Percentiles rank a stretch among this genome's conserved stretches.
Evolutionary conservation across 2,113 vertebrate genomes (phyloP).

Genomic region (Phrynocephalus versicolor): DNA sequence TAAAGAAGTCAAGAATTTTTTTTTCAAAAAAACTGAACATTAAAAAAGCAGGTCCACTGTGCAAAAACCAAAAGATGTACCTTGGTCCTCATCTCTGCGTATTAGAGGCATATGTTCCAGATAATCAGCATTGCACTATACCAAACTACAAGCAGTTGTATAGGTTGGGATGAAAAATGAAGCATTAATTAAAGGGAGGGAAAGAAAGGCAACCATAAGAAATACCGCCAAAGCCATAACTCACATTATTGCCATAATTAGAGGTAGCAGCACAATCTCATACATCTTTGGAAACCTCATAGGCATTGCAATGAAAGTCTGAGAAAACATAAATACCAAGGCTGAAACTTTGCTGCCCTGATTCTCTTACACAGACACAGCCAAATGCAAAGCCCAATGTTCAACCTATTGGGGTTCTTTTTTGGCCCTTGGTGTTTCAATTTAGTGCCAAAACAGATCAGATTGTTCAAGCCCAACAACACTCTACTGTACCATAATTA

Average conservation of each 20-base stretch:
- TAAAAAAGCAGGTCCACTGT: neutral
- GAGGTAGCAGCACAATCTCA: slow-evolving; percentile 11
- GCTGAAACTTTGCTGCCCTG: neutral
- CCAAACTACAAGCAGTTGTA: slow-evolving; percentile 28
- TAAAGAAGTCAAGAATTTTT: too few species aligned
- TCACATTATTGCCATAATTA: slow-evolving; percentile 26
- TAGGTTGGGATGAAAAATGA: slow-evolving; percentile 31
- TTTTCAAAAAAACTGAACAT: neutral
- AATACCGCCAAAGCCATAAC: slow-evolving; percentile 16
- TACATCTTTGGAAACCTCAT: neutral
- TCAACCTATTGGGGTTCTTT: neutral
- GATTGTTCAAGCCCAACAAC: neutral
- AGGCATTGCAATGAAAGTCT: neutral
- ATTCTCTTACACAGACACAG: too few species aligned
- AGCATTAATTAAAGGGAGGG: slow-evolving; percentile 28
- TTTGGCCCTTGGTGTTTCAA: neutral
- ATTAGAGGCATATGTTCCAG: slow-evolving; percentile 15
- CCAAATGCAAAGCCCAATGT: neutral
- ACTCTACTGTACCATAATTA: neutral
- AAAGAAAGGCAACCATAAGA: neutral
- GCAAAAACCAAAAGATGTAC: neutral
- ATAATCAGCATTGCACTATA: slow-evolving; percentile 30
- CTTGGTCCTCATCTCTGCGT: neutral
- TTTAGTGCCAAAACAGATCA: neutral
- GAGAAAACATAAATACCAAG: neutral